phyloP scores from a whole-genome alignment of 2,888 invertebrate species.

The Melanchra persicariae region DNA sequence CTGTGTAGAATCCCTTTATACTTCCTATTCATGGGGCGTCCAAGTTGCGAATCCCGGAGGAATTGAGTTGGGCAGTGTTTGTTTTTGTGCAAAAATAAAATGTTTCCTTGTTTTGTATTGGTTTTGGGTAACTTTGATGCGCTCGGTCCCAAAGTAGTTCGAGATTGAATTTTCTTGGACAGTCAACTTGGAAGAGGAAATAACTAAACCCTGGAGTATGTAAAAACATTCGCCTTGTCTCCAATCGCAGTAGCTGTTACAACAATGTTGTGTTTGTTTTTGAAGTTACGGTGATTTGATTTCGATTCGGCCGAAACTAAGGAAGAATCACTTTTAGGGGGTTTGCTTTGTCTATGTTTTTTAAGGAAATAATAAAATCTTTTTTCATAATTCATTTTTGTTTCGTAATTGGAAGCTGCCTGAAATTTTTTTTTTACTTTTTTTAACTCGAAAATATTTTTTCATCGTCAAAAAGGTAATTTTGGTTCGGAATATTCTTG shows the following conservation, averaged over 20 bases:
- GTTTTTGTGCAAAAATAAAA: slow-evolving; percentile 27
- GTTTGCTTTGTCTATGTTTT: too few relatives aligned
- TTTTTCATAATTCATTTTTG: too few relatives aligned
- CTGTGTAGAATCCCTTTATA: slow-evolving; percentile 15
- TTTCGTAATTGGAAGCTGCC: too few relatives aligned
- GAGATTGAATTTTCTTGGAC: slow-evolving; percentile 22
- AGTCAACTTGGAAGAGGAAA: background rate
- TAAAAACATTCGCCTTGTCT: background rate
- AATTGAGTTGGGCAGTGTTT: slow-evolving; percentile 10
- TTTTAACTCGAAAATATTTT: too few relatives aligned
- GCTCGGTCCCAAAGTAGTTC: background rate
- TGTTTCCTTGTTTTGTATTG: slow-evolving; percentile 12
- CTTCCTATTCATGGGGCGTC: slow-evolving; percentile 27
- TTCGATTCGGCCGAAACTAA: background rate
- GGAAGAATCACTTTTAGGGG: too few relatives aligned
- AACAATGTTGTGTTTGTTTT: background rate
- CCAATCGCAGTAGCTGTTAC: background rate
- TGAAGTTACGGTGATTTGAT: background rate
- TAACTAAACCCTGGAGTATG: background rate
- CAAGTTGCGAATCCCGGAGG: slow-evolving; percentile 35
- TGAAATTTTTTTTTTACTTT: too few relatives aligned
- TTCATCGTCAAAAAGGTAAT: too few relatives aligned
- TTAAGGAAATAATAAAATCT: too few relatives aligned
- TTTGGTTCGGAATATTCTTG: too few relatives aligned
- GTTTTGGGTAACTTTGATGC: slow-evolving; percentile 17